These are phyloP conservation scores for Aplochiton taeniatus DNA, from an alignment of 2,797 vertebrate genomes.

Conservation along the genomic window DNA sequence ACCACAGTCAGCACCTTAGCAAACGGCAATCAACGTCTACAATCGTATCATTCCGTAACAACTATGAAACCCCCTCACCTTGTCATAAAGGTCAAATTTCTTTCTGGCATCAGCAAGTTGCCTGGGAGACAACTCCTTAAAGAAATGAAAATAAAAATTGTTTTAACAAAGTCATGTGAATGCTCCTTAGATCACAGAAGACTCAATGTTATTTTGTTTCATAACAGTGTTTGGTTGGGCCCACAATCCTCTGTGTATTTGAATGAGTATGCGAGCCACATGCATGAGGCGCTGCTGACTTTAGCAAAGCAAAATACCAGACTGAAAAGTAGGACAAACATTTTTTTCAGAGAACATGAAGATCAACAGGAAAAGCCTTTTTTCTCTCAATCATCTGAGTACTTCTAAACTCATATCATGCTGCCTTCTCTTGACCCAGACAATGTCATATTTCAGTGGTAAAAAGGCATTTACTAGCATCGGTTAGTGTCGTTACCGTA, in stretches of 20 bases:
- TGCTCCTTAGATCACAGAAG: neutral
- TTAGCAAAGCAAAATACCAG: conserved; percentile 1
- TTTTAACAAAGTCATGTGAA: conserved; percentile 1
- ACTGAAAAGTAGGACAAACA: conserved; percentile 57
- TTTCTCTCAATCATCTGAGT: neutral
- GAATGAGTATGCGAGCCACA: neutral
- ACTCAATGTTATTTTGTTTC: neutral
- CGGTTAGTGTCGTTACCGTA: no score
- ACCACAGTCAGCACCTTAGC: neutral
- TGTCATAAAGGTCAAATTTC: conserved; percentile 70
- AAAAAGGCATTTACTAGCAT: neutral
- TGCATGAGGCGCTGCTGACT: conserved; percentile 1
- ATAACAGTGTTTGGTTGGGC: neutral
- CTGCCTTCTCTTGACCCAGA: conserved; percentile 40
- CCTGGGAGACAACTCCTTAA: conserved; percentile 65
- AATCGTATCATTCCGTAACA: neutral
- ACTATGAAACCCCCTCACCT: conserved; percentile 53
- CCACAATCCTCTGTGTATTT: neutral
- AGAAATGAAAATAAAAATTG: neutral
- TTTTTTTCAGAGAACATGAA: conserved; percentile 33
- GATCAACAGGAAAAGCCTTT: conserved; percentile 21
- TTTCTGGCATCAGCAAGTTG: conserved; percentile 64
- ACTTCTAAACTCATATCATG: neutral
- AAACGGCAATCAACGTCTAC: neutral
- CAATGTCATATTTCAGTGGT: neutral